phyloP scores from a whole-genome alignment of 1,140 invertebrate species.

The Aphidius ervi region DNA sequence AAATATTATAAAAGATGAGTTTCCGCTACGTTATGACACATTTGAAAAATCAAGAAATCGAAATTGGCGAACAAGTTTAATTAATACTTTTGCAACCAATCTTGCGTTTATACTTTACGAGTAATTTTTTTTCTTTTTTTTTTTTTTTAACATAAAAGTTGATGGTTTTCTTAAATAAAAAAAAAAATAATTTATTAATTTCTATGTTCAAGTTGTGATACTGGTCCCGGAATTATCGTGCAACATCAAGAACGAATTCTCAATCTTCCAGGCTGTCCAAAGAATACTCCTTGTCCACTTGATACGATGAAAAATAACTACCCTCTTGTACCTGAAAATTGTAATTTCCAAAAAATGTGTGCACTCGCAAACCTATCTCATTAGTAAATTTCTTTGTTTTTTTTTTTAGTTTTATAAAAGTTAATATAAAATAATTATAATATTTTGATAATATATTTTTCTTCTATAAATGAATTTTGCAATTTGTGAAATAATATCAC shows the following conservation, averaged over 20 bases:
- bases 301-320: constrained; percentile 56
- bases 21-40: constrained; percentile 61
- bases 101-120: constrained; percentile 75
- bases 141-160: too few species aligned
- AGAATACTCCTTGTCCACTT: constrained; percentile 61
- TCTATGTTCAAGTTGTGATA: constrained; percentile 47
- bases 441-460: too few species aligned
- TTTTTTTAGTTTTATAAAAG: too few species aligned
- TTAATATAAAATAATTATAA: too few species aligned
- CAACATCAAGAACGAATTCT: constrained; percentile 70
- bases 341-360: constrained; percentile 64
- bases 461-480: too few species aligned
- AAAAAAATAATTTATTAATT: too few species aligned
- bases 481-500: too few species aligned
- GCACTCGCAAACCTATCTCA: not conserved
- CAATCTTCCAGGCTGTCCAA: constrained; percentile 61
- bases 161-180: too few species aligned
- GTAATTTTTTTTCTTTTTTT: too few species aligned
- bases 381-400: too few species aligned
- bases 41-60: constrained; percentile 56
- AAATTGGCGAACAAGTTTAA: constrained; percentile 69
- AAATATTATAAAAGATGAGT: constrained; percentile 67
- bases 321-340: constrained; percentile 56
- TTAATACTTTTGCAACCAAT: constrained; percentile 80
- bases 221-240: constrained; percentile 55